phyloP scores from a whole-genome alignment of 2,888 invertebrate genomes.

The Linnaemya tessellans region DNA sequence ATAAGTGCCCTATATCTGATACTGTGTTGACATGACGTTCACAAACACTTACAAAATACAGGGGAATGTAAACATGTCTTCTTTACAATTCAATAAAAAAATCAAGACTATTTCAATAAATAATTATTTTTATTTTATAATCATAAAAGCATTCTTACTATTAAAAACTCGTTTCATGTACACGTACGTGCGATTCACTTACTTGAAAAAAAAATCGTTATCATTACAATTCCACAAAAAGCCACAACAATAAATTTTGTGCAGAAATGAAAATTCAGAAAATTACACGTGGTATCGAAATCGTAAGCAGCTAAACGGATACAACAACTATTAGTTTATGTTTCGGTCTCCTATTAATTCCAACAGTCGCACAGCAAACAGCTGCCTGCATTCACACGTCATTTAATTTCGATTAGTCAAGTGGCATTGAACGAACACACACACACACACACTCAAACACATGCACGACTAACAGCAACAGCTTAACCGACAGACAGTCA shows the following conservation, averaged over 20 bases:
- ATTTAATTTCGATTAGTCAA: conserved; percentile 83
- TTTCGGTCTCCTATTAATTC: conserved; percentile 22
- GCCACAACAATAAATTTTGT: conserved; percentile 11
- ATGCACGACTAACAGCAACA: not conserved
- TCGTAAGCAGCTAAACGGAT: conserved; percentile 47
- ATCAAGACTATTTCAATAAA: too few species aligned
- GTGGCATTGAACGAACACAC: conserved; percentile 56
- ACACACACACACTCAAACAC: not conserved
- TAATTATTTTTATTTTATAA: too few species aligned
- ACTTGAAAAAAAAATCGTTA: conserved; percentile 11
- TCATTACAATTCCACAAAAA: conserved; percentile 36
- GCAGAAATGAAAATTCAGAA: not conserved
- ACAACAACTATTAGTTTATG: conserved; percentile 52
- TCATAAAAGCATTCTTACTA: too few species aligned
- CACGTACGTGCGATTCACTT: conserved; percentile 38
- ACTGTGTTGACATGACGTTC: too few species aligned
- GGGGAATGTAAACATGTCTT: too few species aligned
- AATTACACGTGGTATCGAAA: conserved; percentile 57
- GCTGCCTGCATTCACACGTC: conserved; percentile 82
- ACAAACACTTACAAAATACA: too few species aligned
- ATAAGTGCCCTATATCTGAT: too few species aligned
- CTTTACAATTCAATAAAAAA: too few species aligned
- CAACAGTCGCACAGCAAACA: conserved; percentile 71
- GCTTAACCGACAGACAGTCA: conserved; percentile 48
- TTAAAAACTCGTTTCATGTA: too few species aligned